Percentiles rank a stretch among this genome's conserved stretches.
Evolutionary conservation across 1,140 invertebrate genomes (phyloP).

Genomic region (Maconellicoccus hirsutus): DNA sequence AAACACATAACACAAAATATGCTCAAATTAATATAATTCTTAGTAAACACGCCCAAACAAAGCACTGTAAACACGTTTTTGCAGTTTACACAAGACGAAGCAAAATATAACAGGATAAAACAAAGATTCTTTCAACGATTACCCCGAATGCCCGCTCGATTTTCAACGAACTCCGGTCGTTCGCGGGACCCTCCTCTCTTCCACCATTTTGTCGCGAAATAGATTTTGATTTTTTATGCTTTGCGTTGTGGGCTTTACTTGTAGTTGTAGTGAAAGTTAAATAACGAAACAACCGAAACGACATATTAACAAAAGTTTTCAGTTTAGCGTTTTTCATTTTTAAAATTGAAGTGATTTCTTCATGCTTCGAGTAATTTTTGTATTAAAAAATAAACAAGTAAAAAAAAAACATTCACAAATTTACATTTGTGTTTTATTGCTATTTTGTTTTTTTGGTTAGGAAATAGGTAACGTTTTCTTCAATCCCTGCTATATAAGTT

Average conservation of each 20-base stretch:
- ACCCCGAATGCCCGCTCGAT: slow-evolving; percentile 16
- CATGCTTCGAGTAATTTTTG: no score
- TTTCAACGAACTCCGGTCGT: slow-evolving; percentile 4
- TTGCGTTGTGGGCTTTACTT: not conserved
- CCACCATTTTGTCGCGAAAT: not conserved
- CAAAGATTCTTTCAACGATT: slow-evolving; percentile 19
- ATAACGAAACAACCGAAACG: no score
- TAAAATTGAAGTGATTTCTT: no score
- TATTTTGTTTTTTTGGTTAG: no score
- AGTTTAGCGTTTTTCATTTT: no score
- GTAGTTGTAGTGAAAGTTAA: no score
- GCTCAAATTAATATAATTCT: not conserved
- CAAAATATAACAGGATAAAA: slow-evolving; percentile 20
- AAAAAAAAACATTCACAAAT: no score
- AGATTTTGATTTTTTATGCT: not conserved
- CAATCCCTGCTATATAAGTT: no score
- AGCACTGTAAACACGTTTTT: slow-evolving; percentile 16
- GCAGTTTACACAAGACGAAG: slow-evolving; percentile 19
- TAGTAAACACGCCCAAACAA: slow-evolving; percentile 18
- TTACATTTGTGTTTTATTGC: no score
- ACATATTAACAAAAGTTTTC: no score
- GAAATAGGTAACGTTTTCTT: no score
- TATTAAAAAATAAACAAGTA: no score
- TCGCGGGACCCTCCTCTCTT: slow-evolving; percentile 5
- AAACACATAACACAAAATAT: not conserved